A percentile compares a stretch with the other conserved stretches of the same genome.
These are phyloP conservation scores for Drosophila pseudotalamancana DNA, from an alignment of 2,888 invertebrate species.

Conservation along the genomic window DNA sequence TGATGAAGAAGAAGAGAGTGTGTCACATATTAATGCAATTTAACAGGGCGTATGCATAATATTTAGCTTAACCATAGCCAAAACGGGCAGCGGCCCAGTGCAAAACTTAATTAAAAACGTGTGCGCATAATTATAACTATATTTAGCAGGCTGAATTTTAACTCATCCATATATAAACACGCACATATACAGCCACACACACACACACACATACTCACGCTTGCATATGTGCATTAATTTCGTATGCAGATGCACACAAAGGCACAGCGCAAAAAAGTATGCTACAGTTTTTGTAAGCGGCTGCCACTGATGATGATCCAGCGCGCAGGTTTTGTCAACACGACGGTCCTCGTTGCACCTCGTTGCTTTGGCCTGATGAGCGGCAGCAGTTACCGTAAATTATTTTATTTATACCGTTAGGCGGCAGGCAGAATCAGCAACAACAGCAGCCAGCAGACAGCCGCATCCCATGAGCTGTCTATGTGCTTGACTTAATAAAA, in stretches of 20 bases:
- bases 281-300: constrained; percentile 67
- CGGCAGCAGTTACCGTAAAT: constrained; percentile 78
- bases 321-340: constrained; percentile 72
- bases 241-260: constrained; percentile 70
- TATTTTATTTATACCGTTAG: constrained; percentile 73
- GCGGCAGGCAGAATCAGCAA: constrained; percentile 17
- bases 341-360: constrained; percentile 27
- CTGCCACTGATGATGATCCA: constrained; percentile 64
- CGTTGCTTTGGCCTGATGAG: constrained; percentile 63
- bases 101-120: constrained; percentile 79
- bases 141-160: constrained; percentile 65
- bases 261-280: constrained; percentile 60
- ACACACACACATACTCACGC: constrained; percentile 12
- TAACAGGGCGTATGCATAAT: constrained; percentile 76
- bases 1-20: constrained; percentile 2
- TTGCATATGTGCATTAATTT: constrained; percentile 67
- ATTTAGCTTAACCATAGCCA: constrained; percentile 63
- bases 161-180: constrained; percentile 24
- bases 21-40: constrained; percentile 71
- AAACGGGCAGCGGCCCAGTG: constrained; percentile 45
- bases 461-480: constrained; percentile 56
- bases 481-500: constrained; percentile 79
- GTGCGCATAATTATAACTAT: constrained; percentile 79
- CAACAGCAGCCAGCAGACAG: constrained; percentile 25
- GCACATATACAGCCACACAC: constrained; percentile 16